These are phyloP conservation scores for Hemicordylus capensis DNA, from an alignment of 2,113 vertebrate genomes.

Conservation along the genomic window DNA sequence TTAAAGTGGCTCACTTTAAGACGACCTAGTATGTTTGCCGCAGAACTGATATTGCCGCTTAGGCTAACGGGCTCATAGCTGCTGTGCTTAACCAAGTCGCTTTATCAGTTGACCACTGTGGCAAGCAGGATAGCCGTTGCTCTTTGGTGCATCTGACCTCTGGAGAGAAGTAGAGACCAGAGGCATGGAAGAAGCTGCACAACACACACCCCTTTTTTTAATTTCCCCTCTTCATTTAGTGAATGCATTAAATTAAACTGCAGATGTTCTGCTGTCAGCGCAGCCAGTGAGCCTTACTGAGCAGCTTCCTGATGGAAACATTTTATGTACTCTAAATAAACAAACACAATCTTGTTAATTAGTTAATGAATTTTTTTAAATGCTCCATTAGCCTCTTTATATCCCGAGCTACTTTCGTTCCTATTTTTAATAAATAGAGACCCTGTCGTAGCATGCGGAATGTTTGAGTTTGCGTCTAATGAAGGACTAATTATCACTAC, in stretches of 20 bases:
- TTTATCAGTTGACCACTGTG: too few relatives aligned
- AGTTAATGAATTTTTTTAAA: constrained; percentile 77
- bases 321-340: constrained; percentile 80
- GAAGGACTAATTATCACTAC: constrained; percentile 39
- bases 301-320: constrained; percentile 74
- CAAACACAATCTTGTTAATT: constrained; percentile 80
- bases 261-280: constrained; percentile 79
- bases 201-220: constrained; percentile 68
- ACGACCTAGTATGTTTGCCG: too few relatives aligned
- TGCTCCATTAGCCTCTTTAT: constrained; percentile 68
- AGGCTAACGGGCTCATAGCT: too few relatives aligned
- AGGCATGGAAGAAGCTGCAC: constrained; percentile 66
- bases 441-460: constrained; percentile 32
- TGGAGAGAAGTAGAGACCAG: constrained; percentile 60
- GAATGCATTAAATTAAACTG: constrained; percentile 79
- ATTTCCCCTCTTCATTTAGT: constrained; percentile 76
- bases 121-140: not conserved
- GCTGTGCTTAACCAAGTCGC: too few relatives aligned
- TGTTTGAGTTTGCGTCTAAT: constrained; percentile 37
- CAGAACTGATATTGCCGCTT: too few relatives aligned
- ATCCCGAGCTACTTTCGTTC: constrained; percentile 52
- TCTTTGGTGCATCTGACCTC: constrained; percentile 59
- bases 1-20: too few relatives aligned
- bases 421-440: constrained; percentile 72
- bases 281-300: constrained; percentile 62